These are phyloP conservation scores for Danaus chrysippus DNA, from an alignment of 2,888 invertebrate species.

Conservation along the genomic window DNA sequence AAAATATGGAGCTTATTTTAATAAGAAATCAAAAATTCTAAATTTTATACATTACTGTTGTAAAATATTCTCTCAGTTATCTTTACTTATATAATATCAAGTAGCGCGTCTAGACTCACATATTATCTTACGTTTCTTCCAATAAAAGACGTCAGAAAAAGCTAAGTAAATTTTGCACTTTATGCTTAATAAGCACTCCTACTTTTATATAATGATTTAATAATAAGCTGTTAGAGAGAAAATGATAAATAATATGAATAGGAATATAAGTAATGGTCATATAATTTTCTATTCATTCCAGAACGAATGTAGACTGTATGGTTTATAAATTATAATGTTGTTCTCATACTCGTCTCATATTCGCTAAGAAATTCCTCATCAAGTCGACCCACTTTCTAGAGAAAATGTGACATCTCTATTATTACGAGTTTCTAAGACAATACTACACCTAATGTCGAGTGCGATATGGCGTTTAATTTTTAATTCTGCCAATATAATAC, in stretches of 20 bases:
- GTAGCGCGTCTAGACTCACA: constrained; percentile 2
- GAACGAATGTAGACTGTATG: not conserved
- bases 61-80: too few relatives aligned
- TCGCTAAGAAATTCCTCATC: constrained; percentile 51
- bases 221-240: too few relatives aligned
- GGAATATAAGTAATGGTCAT: too few relatives aligned
- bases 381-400: constrained; percentile 55
- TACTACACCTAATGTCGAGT: constrained; percentile 18
- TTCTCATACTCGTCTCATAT: constrained; percentile 43
- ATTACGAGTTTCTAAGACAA: constrained; percentile 36
- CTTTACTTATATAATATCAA: not conserved
- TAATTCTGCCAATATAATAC: too few relatives aligned
- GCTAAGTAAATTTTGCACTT: not conserved
- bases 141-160: not conserved
- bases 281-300: too few relatives aligned
- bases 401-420: constrained; percentile 52
- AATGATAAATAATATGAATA: too few relatives aligned
- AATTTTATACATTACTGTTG: not conserved
- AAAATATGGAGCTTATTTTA: too few relatives aligned
- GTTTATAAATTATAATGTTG: constrained; percentile 13
- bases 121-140: not conserved
- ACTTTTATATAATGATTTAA: too few relatives aligned
- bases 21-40: not conserved
- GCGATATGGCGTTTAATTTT: not conserved
- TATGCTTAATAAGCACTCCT: too few relatives aligned